phyloP scores from a whole-genome alignment of 2,113 vertebrate genomes.

The Hydropotes inermis region DNA sequence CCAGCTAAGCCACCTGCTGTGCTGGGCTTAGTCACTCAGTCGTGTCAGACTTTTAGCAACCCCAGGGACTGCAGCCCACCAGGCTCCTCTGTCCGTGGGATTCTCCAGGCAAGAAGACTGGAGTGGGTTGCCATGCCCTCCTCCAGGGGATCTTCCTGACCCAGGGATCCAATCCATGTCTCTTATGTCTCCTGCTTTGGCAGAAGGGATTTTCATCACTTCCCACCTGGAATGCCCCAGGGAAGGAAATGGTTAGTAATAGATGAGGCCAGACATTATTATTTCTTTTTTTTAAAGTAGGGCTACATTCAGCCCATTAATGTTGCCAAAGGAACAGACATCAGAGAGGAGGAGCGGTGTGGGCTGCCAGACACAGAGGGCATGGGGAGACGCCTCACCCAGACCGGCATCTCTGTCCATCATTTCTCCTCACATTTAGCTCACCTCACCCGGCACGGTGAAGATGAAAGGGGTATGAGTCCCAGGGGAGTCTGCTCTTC shows the following conservation, averaged over 20 bases:
- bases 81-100: not conserved
- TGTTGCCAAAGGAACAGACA: not conserved
- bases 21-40: not conserved
- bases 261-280: not conserved
- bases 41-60: not conserved
- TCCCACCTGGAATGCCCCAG: not conserved
- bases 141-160: not conserved
- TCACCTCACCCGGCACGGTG: fast-evolving
- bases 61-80: not conserved
- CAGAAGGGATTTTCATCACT: not conserved
- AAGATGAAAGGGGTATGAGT: constrained; percentile 32
- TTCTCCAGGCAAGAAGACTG: not conserved
- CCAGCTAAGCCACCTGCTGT: not conserved
- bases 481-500: constrained; percentile 6
- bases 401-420: not conserved
- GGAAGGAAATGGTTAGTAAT: not conserved
- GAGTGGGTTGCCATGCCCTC: not conserved
- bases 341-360: not conserved
- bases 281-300: not conserved
- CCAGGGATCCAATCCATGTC: not conserved
- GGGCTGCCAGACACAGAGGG: not conserved
- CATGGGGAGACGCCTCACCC: fast-evolving
- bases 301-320: not conserved
- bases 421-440: not conserved
- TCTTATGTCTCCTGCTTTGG: not conserved